phyloP scores from a whole-genome alignment of 1,140 invertebrate species.

The Tachypleus tridentatus region DNA sequence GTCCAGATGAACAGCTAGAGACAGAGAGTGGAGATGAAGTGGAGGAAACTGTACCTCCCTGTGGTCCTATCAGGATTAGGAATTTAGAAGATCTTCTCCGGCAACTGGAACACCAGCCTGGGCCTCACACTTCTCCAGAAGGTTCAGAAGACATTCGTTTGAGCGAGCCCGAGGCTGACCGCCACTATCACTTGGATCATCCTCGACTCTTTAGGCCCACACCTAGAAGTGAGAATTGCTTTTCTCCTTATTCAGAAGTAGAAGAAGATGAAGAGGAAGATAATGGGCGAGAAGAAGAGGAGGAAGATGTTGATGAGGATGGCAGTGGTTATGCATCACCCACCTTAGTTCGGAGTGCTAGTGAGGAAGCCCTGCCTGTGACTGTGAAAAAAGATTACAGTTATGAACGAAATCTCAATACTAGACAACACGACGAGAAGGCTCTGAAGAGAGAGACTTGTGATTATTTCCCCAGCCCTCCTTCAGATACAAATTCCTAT shows the following conservation, averaged over 20 bases:
- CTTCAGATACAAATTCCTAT: conserved; percentile 25
- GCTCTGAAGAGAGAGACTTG: conserved; percentile 22
- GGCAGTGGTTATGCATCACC: conserved; percentile 60
- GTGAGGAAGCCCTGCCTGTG: conserved; percentile 64
- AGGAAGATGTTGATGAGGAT: conserved; percentile 75
- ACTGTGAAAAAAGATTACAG: conserved; percentile 29
- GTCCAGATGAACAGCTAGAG: conserved; percentile 10
- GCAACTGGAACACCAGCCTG: conserved; percentile 75
- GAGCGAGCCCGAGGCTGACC: conserved; percentile 79
- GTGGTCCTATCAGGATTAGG: conserved; percentile 51
- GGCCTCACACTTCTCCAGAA: conserved; percentile 57
- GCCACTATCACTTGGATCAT: conserved; percentile 43
- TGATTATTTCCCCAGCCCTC: conserved; percentile 25
- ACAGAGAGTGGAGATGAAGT: conserved; percentile 29
- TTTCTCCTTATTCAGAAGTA: conserved; percentile 4
- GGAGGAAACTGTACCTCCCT: conserved; percentile 30
- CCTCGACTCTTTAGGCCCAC: not conserved
- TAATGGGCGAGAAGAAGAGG: conserved; percentile 10
- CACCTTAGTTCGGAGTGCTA: conserved; percentile 80
- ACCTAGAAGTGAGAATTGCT: not conserved
- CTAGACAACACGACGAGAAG: conserved; percentile 19
- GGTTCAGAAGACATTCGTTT: conserved; percentile 82
- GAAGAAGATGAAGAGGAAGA: conserved; percentile 18
- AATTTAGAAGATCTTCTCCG: conserved; percentile 82
- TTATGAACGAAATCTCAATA: conserved; percentile 22